A percentile compares a stretch with the other conserved stretches of the same genome.
These are phyloP conservation scores for Burhinus oedicnemus DNA, from an alignment of 2,113 vertebrate genomes.

Conservation along the genomic window DNA sequence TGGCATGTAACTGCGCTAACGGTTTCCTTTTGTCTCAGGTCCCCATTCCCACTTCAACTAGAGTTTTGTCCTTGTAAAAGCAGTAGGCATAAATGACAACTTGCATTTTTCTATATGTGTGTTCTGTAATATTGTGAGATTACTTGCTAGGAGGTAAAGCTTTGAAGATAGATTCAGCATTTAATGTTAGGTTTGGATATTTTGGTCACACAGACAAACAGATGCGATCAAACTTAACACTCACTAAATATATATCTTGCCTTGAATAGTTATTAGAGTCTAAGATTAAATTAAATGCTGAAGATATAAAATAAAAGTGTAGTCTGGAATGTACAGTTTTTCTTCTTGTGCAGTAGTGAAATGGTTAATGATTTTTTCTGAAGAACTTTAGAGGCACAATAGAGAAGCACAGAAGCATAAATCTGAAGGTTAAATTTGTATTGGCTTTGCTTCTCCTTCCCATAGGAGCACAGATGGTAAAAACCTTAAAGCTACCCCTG, in stretches of 20 bases:
- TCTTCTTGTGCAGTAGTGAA: background rate
- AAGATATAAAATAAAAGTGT: background rate
- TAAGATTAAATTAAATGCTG: background rate
- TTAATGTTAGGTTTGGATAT: background rate
- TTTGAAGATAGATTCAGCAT: background rate
- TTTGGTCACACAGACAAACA: background rate
- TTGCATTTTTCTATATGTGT: background rate
- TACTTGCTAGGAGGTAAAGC: background rate
- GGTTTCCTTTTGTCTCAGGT: background rate
- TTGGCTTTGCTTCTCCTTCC: constrained; percentile 56
- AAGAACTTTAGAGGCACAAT: constrained; percentile 49
- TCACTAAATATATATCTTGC: background rate
- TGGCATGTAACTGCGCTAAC: background rate
- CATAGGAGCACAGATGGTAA: constrained; percentile 60
- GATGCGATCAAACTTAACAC: background rate
- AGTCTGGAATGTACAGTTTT: background rate
- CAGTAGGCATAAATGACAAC: background rate
- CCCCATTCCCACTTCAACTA: background rate
- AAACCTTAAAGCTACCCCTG: constrained; percentile 56
- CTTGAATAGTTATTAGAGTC: background rate
- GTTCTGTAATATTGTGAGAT: background rate
- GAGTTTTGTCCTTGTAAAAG: background rate
- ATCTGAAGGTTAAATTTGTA: constrained; percentile 65
- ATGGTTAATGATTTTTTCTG: constrained; percentile 31
- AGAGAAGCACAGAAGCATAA: constrained; percentile 58